Evolutionary conservation across 2,113 vertebrate genomes (phyloP).

Genomic region (Hyperopisus bebe): DNA sequence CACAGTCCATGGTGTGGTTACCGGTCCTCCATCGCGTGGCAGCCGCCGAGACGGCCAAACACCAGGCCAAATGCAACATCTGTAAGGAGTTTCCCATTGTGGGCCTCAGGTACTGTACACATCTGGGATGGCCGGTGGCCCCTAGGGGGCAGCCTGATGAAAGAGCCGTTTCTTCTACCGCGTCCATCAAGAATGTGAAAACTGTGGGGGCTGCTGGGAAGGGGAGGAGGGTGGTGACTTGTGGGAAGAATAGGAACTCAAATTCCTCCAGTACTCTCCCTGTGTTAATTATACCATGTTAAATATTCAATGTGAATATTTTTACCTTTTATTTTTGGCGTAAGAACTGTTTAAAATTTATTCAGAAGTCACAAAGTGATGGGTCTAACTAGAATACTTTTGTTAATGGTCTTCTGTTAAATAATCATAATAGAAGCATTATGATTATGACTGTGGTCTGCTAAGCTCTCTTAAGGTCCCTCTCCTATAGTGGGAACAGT

Average conservation of each 20-base stretch:
- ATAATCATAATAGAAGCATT: not conserved
- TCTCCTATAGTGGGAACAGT: not conserved
- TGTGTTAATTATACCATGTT: not conserved
- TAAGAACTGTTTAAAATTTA: not conserved
- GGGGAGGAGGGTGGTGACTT: not conserved
- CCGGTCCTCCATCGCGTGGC: constrained; percentile 75
- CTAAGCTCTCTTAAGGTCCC: not conserved
- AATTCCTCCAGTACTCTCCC: not conserved
- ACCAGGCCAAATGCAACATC: constrained; percentile 83
- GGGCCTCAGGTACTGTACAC: constrained; percentile 78
- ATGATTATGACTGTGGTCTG: not conserved
- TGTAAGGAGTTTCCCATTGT: constrained; percentile 82
- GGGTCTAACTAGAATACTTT: not conserved
- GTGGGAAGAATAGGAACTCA: not conserved
- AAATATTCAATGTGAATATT: not conserved
- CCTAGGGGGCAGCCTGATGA: not conserved
- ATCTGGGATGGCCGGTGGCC: not conserved
- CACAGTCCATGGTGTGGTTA: constrained; percentile 82
- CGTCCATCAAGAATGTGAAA: not conserved
- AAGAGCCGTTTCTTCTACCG: not conserved
- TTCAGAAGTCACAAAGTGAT: not conserved
- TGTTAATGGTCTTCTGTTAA: not conserved
- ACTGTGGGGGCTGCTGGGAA: not conserved
- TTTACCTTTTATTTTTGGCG: not conserved
- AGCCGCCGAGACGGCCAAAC: constrained; percentile 75